These are phyloP conservation scores for Clavelina lepadiformis DNA, from an alignment of 23 tunicate species.

Conservation along the genomic window DNA sequence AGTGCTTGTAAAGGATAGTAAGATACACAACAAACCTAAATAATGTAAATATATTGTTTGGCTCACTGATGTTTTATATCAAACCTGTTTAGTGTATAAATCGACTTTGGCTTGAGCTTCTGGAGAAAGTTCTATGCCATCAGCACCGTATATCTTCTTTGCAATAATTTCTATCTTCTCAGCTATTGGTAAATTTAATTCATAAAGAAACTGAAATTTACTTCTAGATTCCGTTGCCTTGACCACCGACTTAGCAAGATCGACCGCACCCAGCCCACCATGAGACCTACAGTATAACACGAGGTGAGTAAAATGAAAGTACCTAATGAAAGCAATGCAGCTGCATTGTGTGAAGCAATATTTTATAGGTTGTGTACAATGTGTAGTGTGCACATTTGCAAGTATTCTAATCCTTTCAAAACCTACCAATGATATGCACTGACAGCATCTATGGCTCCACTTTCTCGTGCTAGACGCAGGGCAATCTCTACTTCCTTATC, in stretches of 20 bases:
- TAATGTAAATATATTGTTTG: too few species aligned
- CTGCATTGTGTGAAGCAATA: too few species aligned
- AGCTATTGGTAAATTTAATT: constrained; percentile 51
- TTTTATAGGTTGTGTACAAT: too few species aligned
- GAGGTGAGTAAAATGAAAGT: too few species aligned
- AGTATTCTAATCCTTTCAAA: neutral
- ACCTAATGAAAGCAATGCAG: neutral
- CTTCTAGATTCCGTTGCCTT: constrained; percentile 54
- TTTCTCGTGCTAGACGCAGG: constrained; percentile 64
- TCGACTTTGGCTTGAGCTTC: constrained; percentile 85
- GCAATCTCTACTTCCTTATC: constrained; percentile 70
- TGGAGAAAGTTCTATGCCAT: constrained; percentile 75
- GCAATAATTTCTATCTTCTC: constrained; percentile 94
- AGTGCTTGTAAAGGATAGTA: too few species aligned
- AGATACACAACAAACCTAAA: too few species aligned
- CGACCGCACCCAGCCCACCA: constrained; percentile 96
- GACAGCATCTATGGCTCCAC: constrained; percentile 95
- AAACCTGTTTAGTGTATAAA: constrained; percentile 75
- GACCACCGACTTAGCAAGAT: constrained; percentile 84
- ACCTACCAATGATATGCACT: constrained; percentile 84
- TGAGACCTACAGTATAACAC: constrained; percentile 75
- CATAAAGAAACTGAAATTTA: constrained; percentile 72
- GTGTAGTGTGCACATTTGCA: too few species aligned
- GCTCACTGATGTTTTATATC: too few species aligned
- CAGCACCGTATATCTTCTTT: constrained; percentile 96